Conservation (phyloP, 1,140 invertebrate species). For the Cephus cinctus region DNA sequence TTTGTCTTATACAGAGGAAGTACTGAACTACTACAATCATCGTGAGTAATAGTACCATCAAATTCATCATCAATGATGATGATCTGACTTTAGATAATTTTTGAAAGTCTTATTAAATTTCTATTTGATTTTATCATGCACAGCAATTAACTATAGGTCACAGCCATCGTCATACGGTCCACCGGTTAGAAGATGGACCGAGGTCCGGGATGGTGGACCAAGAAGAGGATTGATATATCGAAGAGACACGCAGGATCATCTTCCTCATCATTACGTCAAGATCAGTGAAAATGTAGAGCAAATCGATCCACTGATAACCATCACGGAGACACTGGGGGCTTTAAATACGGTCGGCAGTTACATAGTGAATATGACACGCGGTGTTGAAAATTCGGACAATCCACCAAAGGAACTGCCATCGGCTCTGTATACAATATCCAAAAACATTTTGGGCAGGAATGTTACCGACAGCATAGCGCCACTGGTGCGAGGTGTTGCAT, state of each 20-base stretch:
- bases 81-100: not conserved
- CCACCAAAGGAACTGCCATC: conserved; percentile 63
- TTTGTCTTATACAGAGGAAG: conserved; percentile 35
- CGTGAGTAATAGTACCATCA: no score
- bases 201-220: conserved; percentile 33
- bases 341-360: conserved; percentile 81
- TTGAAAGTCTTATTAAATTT: conserved; percentile 5
- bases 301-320: conserved; percentile 49
- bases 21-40: conserved; percentile 31
- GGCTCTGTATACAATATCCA: conserved; percentile 77
- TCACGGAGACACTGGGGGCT: conserved; percentile 65
- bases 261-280: conserved; percentile 32
- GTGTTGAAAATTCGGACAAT: conserved; percentile 49
- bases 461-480: conserved; percentile 78
- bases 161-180: conserved; percentile 16
- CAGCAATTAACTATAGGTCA: conserved; percentile 3
- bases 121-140: not conserved
- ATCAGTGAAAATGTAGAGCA: conserved; percentile 21
- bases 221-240: conserved; percentile 30
- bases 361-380: conserved; percentile 75
- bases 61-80: not conserved
- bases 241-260: conserved; percentile 33
- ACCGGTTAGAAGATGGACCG: conserved; percentile 34
- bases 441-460: conserved; percentile 76
- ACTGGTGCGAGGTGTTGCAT: conserved; percentile 65